These are phyloP conservation scores for Delia radicum DNA, from an alignment of 1,140 invertebrate species.

Conservation along the genomic window DNA sequence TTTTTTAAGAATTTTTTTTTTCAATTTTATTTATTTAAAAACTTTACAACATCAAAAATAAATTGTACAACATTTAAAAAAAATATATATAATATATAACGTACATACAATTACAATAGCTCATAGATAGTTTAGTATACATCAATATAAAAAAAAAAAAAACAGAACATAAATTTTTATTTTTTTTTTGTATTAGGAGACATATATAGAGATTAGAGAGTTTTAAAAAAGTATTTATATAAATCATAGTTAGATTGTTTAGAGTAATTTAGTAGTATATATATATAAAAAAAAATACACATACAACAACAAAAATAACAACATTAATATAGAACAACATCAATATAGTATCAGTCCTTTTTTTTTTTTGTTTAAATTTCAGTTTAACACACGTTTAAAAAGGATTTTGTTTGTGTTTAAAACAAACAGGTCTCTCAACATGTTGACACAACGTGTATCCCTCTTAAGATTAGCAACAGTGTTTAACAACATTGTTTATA, in stretches of 20 bases:
- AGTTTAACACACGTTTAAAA: background rate
- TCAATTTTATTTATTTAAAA: background rate
- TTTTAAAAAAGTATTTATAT: background rate
- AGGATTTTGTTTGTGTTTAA: background rate
- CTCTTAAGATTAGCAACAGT: too few species aligned
- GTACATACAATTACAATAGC: constrained; percentile 6
- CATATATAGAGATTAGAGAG: background rate
- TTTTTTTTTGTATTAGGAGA: too few species aligned
- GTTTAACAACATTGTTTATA: background rate
- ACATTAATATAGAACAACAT: background rate
- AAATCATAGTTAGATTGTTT: too few species aligned
- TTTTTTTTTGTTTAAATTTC: background rate
- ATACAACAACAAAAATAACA: background rate
- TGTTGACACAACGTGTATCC: background rate
- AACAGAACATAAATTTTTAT: too few species aligned
- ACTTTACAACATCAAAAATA: background rate
- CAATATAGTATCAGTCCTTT: constrained; percentile 5
- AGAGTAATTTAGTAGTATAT: background rate
- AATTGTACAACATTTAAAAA: background rate
- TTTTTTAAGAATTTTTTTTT: background rate
- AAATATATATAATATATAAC: background rate
- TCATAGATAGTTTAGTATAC: too few species aligned
- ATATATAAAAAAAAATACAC: background rate
- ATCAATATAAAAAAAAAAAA: too few species aligned
- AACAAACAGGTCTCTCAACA: background rate